Conservation (phyloP, 2,888 invertebrate species). For the Notodonta dromedarius region DNA sequence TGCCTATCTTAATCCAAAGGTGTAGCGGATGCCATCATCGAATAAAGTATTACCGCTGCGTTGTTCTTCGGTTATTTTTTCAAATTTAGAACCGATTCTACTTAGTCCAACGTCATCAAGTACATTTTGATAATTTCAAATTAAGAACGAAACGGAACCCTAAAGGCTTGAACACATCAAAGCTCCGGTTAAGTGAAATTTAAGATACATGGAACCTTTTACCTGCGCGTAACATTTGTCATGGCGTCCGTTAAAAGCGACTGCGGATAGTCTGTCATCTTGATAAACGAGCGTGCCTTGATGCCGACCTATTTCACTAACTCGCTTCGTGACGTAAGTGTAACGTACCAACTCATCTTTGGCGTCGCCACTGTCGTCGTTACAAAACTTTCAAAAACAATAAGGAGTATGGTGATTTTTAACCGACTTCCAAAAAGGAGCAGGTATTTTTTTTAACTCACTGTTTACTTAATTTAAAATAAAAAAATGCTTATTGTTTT, state of each 20-base stretch:
- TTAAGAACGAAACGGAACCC: neutral
- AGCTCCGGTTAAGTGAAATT: constrained; percentile 62
- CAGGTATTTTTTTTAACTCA: too few relatives aligned
- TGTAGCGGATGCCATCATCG: too few relatives aligned
- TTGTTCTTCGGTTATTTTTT: too few relatives aligned
- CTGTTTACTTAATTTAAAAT: too few relatives aligned
- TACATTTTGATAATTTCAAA: neutral
- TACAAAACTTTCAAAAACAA: neutral
- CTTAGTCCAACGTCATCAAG: neutral
- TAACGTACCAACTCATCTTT: neutral
- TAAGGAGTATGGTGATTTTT: neutral
- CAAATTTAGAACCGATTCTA: too few relatives aligned
- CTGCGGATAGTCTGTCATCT: constrained; percentile 69
- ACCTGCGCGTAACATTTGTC: constrained; percentile 80
- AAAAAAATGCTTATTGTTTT: too few relatives aligned
- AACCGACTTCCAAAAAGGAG: too few relatives aligned
- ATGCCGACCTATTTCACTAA: constrained; percentile 42
- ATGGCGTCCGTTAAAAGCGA: constrained; percentile 55
- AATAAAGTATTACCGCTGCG: too few relatives aligned
- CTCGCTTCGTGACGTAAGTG: constrained; percentile 4
- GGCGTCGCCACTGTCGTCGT: neutral
- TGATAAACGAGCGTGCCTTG: constrained; percentile 71
- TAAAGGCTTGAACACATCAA: constrained; percentile 24
- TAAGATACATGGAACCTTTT: constrained; percentile 60
- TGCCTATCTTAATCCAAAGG: too few relatives aligned